A percentile compares a stretch with the other conserved stretches of the same genome.
These are phyloP conservation scores for Lamellibrachia columna DNA, from an alignment of 2,888 invertebrate species.

Conservation along the genomic window DNA sequence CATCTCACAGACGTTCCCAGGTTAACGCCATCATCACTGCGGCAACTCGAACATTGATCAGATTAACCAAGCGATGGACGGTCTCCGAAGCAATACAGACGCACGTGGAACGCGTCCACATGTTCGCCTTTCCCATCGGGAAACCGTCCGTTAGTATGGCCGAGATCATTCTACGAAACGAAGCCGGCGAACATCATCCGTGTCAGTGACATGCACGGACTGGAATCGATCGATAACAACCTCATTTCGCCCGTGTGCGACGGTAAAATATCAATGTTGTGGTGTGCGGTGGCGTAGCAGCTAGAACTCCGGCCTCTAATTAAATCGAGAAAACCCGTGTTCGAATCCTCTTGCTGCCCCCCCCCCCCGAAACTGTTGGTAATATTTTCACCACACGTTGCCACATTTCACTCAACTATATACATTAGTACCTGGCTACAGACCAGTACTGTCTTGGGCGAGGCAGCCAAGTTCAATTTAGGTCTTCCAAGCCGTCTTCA, in stretches of 20 bases:
- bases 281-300: no score
- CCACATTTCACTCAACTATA: no score
- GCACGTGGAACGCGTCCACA: conserved; percentile 32
- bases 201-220: conserved; percentile 50
- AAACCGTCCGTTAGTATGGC: conserved; percentile 44
- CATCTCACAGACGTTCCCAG: conserved; percentile 55
- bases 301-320: no score
- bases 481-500: no score
- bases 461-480: no score
- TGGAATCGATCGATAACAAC: conserved; percentile 46
- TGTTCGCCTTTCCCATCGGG: conserved; percentile 38
- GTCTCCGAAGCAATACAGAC: conserved; percentile 50
- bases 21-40: no score
- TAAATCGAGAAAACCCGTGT: no score
- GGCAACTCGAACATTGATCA: conserved; percentile 55
- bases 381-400: no score
- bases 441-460: no score
- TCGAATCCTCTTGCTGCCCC: no score
- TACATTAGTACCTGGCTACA: no score
- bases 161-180: conserved; percentile 58
- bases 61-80: conserved; percentile 47
- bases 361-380: no score
- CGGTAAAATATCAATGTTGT: conserved; percentile 50
- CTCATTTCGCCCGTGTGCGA: conserved; percentile 55
- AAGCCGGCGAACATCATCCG: conserved; percentile 52